These are phyloP conservation scores for Neodiprion fabricii DNA, from an alignment of 1,140 invertebrate species.

Conservation along the genomic window DNA sequence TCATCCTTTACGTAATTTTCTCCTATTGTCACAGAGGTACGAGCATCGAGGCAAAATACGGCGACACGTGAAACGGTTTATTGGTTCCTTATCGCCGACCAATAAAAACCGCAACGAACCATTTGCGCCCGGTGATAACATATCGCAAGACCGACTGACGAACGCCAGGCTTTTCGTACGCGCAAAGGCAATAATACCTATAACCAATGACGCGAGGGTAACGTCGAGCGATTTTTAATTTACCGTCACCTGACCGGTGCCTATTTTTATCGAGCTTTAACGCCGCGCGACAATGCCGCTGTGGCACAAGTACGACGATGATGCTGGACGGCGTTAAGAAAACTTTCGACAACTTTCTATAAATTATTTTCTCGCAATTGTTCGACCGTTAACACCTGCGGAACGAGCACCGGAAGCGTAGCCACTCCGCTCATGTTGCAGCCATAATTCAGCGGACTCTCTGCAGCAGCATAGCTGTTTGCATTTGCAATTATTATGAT, in stretches of 20 bases:
- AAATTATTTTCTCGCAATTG: not conserved
- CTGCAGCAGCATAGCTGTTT: not conserved
- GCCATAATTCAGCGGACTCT: not conserved
- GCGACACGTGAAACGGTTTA: not conserved
- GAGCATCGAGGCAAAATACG: not conserved
- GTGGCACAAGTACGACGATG: no score
- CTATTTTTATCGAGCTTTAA: no score
- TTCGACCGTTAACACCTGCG: not conserved
- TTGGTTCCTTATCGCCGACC: not conserved
- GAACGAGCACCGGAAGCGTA: not conserved
- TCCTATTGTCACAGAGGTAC: no score
- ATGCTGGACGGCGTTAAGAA: not conserved
- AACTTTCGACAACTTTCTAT: not conserved
- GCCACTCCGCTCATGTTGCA: not conserved
- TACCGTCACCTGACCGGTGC: no score
- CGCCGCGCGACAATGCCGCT: no score
- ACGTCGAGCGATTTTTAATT: no score
- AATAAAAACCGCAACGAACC: not conserved
- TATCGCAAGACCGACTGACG: no score
- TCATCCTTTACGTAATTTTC: no score
- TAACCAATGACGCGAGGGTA: no score
- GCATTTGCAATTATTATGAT: conserved; percentile 18
- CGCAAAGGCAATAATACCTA: no score
- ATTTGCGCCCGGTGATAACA: no score
- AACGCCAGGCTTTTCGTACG: no score